phyloP scores from a whole-genome alignment of 2,888 invertebrate genomes.

The Notodonta dromedarius region DNA sequence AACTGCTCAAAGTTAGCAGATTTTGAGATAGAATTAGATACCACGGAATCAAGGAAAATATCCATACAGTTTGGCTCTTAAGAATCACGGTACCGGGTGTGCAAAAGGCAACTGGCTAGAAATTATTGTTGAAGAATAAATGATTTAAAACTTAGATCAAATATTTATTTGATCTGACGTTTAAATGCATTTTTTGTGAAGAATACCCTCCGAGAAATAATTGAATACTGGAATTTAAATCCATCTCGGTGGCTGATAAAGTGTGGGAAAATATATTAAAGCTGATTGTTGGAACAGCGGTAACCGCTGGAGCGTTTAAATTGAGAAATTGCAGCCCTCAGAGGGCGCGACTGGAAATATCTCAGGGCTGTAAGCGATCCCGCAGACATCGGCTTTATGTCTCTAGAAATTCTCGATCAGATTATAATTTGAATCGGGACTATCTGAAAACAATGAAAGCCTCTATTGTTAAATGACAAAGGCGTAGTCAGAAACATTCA shows the following conservation, averaged over 20 bases:
- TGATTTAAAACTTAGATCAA: too few relatives aligned
- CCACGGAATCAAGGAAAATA: background rate
- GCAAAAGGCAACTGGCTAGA: background rate
- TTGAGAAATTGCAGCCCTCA: slow-evolving; percentile 1
- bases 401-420: background rate
- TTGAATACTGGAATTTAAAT: background rate
- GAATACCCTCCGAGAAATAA: background rate
- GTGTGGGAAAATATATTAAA: background rate
- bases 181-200: background rate
- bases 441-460: background rate
- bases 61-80: background rate
- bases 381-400: background rate
- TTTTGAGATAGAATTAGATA: background rate
- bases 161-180: too few relatives aligned
- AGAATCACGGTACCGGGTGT: background rate
- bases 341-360: slow-evolving; percentile 1
- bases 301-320: background rate
- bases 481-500: too few relatives aligned
- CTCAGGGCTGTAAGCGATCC: background rate
- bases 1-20: background rate
- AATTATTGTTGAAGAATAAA: background rate
- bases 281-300: background rate
- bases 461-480: too few relatives aligned
- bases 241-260: background rate
- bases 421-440: background rate